Evolutionary conservation across 1,140 invertebrate genomes (phyloP), one percentile per base, ranked within the genome.

Genomic region (Vanessa tameamea): DNA sequence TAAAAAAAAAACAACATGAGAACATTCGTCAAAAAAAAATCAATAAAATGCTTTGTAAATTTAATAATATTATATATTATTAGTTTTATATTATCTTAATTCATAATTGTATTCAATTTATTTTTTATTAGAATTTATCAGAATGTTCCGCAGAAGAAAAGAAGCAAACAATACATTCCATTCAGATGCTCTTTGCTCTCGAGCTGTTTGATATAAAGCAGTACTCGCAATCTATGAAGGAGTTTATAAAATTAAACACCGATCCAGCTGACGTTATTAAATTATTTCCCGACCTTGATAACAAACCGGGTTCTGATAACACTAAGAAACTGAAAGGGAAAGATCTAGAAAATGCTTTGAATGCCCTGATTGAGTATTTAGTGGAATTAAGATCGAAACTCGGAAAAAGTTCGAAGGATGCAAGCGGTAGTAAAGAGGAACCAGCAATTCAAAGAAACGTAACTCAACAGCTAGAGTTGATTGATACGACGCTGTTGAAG

Each of bases 211-310:
- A 95, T 61, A 96, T 96, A 80, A 97, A 97, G 83, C 94, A 97
- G 75, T 99, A 98, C 90, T 94, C 96, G 55, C 96, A 97, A 78
- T 97, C 98, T 0, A 98, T 99, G 97, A 95, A 96, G 72, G 95
- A 98, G 81, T 99, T 99, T 92, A 94, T 96, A 9, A 96, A 97
- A 87, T 90, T 99, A 8, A 95, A 96, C 67, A 99, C 97, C 53
- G 98, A 99, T 94, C 97, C 98, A 0, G 97, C 97, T 66, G 97
- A 99, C 90, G 98, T 99, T 0, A 99, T 99, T 80, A 96, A 97
- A 72, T 90, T 99, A 13, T 99, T 98, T 93, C 98, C 98, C 3
- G 97, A 98, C 86, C 92, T 99, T 53, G 94, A 98, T 71, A 96
- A 97, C n/a, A 92, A 92, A 76, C 68, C 83, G 12, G 75, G 93